Evolutionary conservation across 37 sponge, comb jelly and placozoan genomes (phyloP), one percentile per base, ranked within the genome.

Genomic region (Halichondria panicea): DNA sequence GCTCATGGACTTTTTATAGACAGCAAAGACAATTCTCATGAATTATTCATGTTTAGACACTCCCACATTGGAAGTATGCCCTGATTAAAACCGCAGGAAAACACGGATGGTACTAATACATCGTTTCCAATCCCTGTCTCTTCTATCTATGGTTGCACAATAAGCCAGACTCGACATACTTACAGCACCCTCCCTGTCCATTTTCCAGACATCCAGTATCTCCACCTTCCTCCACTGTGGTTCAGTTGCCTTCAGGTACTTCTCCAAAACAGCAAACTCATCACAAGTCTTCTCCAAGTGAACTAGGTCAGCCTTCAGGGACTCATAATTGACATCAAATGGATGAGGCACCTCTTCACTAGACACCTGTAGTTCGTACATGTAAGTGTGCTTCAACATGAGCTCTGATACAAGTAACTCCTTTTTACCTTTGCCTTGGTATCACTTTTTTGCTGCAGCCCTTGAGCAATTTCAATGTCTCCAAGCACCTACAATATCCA

Each of bases 381-480:
- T 59, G 36, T 58, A 58, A 43, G 58, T 42, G 37, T 33, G 4
- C 41, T 15, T 41, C 18, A 28, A 7, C 2, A 6, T 58, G 4
- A 52, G 34, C 2, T 11, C 3, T 12, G 52, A 31, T 11, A 32
- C 18, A 58, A 18, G 21, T n/a, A n/a, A n/a, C n/a, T n/a, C n/a
- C n/a, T n/a, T n/a, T n/a, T n/a, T 24, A 27, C 74, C 74, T 70
- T 41, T n/a, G 81, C 57, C 42, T 68, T 65, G 48, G 87, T 84
- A 48, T 84, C 77, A 33, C 63, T 66, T 22, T 80, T 85, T 42
- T 63, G 76, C 76, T 88, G 83, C 63, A 94, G 27, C 0, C 77
- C 56, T 70, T 91, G 95, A 36, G 95, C 95, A 28, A 94, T 22
- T 57, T 91, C 92, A 68, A 94, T 94, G 64, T 94, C 95, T 18